Conservation (phyloP, 2,113 vertebrate species). For the Hyperopisus bebe region DNA sequence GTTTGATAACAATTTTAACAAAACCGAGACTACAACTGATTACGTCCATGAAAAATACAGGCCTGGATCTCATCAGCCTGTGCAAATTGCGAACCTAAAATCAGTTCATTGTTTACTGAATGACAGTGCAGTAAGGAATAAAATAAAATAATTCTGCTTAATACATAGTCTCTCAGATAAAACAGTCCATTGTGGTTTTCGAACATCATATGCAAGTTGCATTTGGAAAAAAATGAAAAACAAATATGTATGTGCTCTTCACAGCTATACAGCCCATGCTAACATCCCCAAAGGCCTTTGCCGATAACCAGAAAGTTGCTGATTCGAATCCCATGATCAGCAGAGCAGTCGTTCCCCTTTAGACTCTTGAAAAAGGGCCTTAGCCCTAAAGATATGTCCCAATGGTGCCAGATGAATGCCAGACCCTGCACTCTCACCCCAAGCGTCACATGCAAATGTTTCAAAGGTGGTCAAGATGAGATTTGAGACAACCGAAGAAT, state of each 20-base stretch:
- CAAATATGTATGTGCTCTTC: not conserved
- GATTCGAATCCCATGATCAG: slow-evolving; percentile 42
- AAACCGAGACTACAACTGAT: not conserved
- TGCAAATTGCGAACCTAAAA: not conserved
- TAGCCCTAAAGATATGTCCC: not conserved
- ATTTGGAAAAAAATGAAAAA: not conserved
- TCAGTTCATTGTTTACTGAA: not conserved
- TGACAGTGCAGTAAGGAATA: not conserved
- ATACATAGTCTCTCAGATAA: not conserved
- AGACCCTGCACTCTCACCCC: not conserved
- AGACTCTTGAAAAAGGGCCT: not conserved
- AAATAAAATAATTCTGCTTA: not conserved
- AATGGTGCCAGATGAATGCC: not conserved
- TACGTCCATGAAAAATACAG: not conserved
- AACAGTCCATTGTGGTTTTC: not conserved
- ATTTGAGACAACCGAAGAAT: not conserved
- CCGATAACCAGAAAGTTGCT: slow-evolving; percentile 35
- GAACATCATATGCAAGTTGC: not conserved
- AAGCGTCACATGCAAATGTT: not conserved
- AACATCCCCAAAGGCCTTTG: not conserved
- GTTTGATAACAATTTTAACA: not conserved
- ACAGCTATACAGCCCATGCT: not conserved
- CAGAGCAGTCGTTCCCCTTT: not conserved
- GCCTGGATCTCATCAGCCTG: not conserved
- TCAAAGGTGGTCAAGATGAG: not conserved